Conservation (phyloP, 2,797 vertebrate species). For the Phrynocephalus guinanensis region DNA sequence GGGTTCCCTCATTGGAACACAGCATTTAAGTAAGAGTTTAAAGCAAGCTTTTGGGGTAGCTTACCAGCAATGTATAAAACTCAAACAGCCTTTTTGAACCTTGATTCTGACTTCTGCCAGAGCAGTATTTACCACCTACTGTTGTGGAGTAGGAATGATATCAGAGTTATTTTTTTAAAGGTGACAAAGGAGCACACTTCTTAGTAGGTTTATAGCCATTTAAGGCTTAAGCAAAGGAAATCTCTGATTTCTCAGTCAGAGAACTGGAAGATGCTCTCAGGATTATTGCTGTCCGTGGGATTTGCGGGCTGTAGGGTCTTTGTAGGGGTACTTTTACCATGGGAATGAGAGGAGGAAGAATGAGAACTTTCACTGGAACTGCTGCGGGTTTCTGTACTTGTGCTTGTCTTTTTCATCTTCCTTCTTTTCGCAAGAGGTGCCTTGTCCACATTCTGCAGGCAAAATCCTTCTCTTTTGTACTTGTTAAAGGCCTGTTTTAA, state of each 20-base stretch:
- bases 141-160: constrained; percentile 65
- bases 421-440: constrained; percentile 96
- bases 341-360: constrained; percentile 94
- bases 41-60: not conserved
- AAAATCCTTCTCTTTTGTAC: constrained; percentile 97
- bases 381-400: constrained; percentile 97
- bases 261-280: constrained; percentile 88
- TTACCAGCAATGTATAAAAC: not conserved
- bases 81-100: not conserved
- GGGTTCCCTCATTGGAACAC: not conserved
- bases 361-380: constrained; percentile 97
- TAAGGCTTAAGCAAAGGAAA: constrained; percentile 60
- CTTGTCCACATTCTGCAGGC: constrained; percentile 98
- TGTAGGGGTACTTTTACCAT: constrained; percentile 87
- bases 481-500: constrained; percentile 94
- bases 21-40: not conserved
- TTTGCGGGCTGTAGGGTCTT: constrained; percentile 77
- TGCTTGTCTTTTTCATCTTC: constrained; percentile 99
- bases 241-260: constrained; percentile 81
- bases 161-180: constrained; percentile 59
- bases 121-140: constrained; percentile 64
- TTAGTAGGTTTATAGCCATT: constrained; percentile 31
- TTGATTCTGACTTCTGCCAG: constrained; percentile 54
- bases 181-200: constrained; percentile 31
- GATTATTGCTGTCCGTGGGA: constrained; percentile 75